phyloP scores from a whole-genome alignment of 2,113 vertebrate genomes.

The Limanda limanda region DNA sequence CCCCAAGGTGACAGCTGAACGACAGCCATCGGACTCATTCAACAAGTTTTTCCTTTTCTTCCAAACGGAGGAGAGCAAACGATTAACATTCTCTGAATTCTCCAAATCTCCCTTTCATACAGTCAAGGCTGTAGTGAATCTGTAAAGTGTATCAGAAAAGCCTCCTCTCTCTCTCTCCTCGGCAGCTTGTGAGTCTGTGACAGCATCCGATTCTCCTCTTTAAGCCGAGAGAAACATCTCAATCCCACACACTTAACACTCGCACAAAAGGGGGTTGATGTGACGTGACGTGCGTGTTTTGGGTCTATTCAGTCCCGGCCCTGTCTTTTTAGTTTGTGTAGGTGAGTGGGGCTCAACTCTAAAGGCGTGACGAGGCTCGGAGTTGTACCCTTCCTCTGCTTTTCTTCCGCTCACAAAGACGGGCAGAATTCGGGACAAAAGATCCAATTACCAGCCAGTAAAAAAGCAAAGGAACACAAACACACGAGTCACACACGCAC shows the following conservation, averaged over 20 bases:
- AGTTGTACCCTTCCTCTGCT: slow-evolving; percentile 73
- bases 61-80: slow-evolving; percentile 38
- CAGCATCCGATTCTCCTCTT: slow-evolving; percentile 72
- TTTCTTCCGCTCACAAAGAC: slow-evolving; percentile 72
- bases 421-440: slow-evolving; percentile 72
- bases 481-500: slow-evolving; percentile 39
- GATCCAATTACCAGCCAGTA: slow-evolving; percentile 78
- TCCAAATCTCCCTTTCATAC: slow-evolving; percentile 61
- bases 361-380: slow-evolving; percentile 65
- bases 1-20: slow-evolving; percentile 58
- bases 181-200: slow-evolving; percentile 56
- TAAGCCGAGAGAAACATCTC: slow-evolving; percentile 78
- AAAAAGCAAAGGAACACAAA: slow-evolving; percentile 75
- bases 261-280: slow-evolving; percentile 68
- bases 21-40: slow-evolving; percentile 53
- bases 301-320: slow-evolving; percentile 61
- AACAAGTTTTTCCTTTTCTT: slow-evolving; percentile 19
- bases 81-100: slow-evolving; percentile 73
- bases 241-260: slow-evolving; percentile 79
- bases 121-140: slow-evolving; percentile 63
- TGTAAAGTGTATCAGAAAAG: slow-evolving; percentile 58
- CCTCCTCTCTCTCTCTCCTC: slow-evolving; percentile 47
- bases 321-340: slow-evolving; percentile 67
- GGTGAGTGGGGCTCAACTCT: slow-evolving; percentile 76
- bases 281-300: slow-evolving; percentile 48